Conservation (phyloP, 2,113 vertebrate genomes). For the Martes martes region DNA sequence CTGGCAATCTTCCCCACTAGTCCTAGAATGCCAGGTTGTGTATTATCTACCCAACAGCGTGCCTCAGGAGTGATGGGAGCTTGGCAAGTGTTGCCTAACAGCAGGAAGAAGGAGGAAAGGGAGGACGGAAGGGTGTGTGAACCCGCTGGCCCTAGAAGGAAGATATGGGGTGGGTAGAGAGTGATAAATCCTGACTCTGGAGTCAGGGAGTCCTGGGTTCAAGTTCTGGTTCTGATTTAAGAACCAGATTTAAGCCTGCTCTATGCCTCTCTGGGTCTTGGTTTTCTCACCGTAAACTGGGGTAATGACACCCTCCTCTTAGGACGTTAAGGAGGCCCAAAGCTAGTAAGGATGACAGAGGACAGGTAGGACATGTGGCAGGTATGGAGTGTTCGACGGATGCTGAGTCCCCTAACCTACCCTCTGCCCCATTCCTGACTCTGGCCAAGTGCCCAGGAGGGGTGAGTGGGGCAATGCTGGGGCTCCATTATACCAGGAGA, state of each 20-base stretch:
- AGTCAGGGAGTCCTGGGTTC: neutral
- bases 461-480: neutral
- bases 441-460: neutral
- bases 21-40: neutral
- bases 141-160: neutral
- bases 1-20: neutral
- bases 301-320: neutral
- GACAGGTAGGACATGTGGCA: neutral
- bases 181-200: neutral
- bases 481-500: neutral
- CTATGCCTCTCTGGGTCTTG: neutral
- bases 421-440: neutral
- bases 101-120: neutral
- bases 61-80: neutral
- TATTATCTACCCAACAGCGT: neutral
- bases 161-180: neutral
- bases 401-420: neutral
- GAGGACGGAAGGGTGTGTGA: neutral
- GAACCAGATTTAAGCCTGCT: neutral
- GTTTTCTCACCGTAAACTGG: neutral
- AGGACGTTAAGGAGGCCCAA: neutral
- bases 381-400: neutral
- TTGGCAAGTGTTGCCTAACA: neutral
- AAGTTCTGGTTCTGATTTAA: neutral
- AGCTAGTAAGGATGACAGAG: neutral